Base-by-base conservation (phyloP, 2,888 invertebrate genomes). In the Uropetala carovei region DNA sequence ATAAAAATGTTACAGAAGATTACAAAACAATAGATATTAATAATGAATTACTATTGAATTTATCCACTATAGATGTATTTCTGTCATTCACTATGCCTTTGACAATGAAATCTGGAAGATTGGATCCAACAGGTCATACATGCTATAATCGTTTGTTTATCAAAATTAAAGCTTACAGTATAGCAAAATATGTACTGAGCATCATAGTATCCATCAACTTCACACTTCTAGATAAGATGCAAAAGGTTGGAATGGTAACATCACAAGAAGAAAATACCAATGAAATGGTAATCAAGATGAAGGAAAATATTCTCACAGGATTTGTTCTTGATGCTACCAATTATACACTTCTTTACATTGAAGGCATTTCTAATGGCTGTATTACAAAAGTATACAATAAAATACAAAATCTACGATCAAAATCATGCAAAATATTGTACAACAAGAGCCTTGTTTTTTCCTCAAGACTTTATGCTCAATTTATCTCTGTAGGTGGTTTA, bases 81-180 rank as follows among this genome's bases (percentile, higher is more conserved):
- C 9, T 86, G 16, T 86, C 86, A 86, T 86, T 86, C 18, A 60
- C 86, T 27, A 22, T 86, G 10, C 86, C 86, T 27, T 60, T 64
- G 10, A 59, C 27, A 60, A 7, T 60, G 27, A 27, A 86, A 18
- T 60, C 59, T 1, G 86, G 14, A 18, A 86, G 30, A 9, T 60
- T 86, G 30, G 60, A 60, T 59, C 18, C 57, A 10, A 30, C 22
- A n/a, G 86, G 60, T 22, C n/a, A 86, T 18, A 86, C 18, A 18
- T 18, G 60, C 30, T 86, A 86, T 30, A 86, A 86, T 57, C 86
- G 86, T 13, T 30, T 86, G 16, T 18, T 60, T 27, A 30, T 86
- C 30, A 27, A 14, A 5, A 60, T 86, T 60, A 16, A 60, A 14
- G 60, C 60, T 10, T 22, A 60, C 18, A 30, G 60, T 0, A 30